Conservation (phyloP, 2,797 vertebrate genomes). For the Myotis myotis region DNA sequence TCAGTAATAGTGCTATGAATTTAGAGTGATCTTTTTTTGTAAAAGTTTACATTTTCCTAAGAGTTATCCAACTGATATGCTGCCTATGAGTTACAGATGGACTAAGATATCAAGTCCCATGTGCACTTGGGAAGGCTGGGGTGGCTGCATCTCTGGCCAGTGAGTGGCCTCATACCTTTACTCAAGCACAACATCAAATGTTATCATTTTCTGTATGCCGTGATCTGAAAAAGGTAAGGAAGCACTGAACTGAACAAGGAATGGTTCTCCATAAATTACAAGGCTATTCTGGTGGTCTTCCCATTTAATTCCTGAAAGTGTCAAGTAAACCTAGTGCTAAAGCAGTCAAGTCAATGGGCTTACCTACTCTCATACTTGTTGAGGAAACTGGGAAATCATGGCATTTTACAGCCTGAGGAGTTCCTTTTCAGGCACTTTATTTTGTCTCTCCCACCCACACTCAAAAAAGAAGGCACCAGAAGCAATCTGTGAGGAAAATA, state of each 20-base stretch:
- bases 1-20: neutral
- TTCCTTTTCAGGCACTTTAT: constrained; percentile 9
- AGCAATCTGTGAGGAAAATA: neutral
- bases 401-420: neutral
- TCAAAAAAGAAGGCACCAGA: neutral
- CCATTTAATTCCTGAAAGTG: neutral
- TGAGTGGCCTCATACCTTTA: neutral
- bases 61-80: neutral
- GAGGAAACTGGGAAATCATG: neutral
- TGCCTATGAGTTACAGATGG: neutral
- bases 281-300: neutral
- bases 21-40: neutral
- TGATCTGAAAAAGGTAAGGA: neutral
- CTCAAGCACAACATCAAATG: neutral
- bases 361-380: constrained; percentile 1
- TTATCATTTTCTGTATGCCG: neutral
- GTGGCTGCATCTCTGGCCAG: neutral
- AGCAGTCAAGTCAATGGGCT: neutral
- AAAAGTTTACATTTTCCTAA: constrained; percentile 30
- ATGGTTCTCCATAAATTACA: neutral
- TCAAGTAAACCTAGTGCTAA: neutral
- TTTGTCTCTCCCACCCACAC: neutral
- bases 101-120: neutral
- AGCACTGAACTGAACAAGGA: neutral
- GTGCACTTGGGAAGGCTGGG: neutral